Evolutionary conservation across 92 coral and sea anemone genomes (phyloP), one percentile per base, ranked within the genome.

Genomic region (Pocillopora meandrina): DNA sequence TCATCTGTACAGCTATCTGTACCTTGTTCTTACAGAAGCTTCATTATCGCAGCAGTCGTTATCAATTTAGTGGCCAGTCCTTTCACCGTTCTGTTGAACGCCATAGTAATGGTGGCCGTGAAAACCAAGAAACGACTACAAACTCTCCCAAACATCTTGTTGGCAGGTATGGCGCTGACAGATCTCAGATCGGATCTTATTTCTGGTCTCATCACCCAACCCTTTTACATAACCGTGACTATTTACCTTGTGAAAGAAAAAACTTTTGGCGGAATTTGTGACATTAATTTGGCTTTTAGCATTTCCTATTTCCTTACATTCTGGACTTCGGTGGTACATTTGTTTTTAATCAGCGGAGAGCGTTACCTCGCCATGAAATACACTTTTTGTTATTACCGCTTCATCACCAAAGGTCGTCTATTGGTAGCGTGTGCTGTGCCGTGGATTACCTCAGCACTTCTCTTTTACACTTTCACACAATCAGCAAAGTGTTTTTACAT

Each of bases 31-130:
- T 42, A 42, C 8, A 3, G 52, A 3, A 42, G 26, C 60, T 17
- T 26, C 4, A 12, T 61, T 11, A 20, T 81, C 31, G 62, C 16
- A 52, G 47, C 52, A 34, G 65, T 18, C 49, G 31, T 67, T 47
- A 9, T 63, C 3, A 17, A 55, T 16, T n/a, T 6, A 20, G 11
- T 34, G 1, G 55, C 59, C 16, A 26, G 59, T 56, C 61, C 60
- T 63, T 64, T 52, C 12, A 79, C 58, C 59, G 71, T 79, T 79
- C 60, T 63, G 58, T 72, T 47, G 17, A 72, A 72, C 34, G 76
- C 31, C 16, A 18, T 72, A 15, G 76, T 72, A 18, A 72, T 72
- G 3, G 61, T 19, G 58, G 76, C 76, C 76, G 76, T 72, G 76
- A 72, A 42, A 52, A 72, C 60, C 34, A 72, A 19, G 20, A 58